phyloP scores from a whole-genome alignment of 1,140 invertebrate genomes.

The Ditylenchus dipsaci region DNA sequence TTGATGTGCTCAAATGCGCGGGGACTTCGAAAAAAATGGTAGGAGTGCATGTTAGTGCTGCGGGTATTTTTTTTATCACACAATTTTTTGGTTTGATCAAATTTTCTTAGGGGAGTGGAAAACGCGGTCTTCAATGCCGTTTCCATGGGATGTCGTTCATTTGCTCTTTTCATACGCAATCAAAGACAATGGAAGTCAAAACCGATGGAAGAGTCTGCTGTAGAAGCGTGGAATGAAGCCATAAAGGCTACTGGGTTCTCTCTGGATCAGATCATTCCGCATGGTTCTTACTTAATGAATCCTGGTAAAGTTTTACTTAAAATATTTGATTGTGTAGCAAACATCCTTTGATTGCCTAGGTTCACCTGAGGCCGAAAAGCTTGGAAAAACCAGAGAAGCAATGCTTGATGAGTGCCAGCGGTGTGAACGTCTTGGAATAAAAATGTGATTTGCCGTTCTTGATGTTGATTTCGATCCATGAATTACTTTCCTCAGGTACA shows the following conservation, averaged over 20 bases:
- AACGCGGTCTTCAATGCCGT: constrained; percentile 45
- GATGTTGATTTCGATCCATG: not conserved
- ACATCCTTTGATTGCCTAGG: too few relatives aligned
- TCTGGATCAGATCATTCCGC: constrained; percentile 58
- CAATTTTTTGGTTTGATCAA: constrained; percentile 3
- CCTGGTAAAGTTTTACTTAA: constrained; percentile 59
- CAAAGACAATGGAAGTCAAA: constrained; percentile 62
- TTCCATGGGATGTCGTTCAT: constrained; percentile 59
- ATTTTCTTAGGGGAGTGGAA: constrained; percentile 36
- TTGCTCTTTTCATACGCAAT: constrained; percentile 62
- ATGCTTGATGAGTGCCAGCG: constrained; percentile 62
- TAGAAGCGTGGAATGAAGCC: constrained; percentile 58
- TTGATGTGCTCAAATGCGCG: too few relatives aligned
- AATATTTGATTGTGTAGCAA: too few relatives aligned
- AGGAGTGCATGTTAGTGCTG: constrained; percentile 59
- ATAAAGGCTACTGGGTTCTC: constrained; percentile 44
- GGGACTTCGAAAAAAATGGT: constrained; percentile 62
- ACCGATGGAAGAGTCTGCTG: constrained; percentile 59
- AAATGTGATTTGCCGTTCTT: constrained; percentile 7
- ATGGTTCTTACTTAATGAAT: constrained; percentile 64
- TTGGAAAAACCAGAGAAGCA: constrained; percentile 60
- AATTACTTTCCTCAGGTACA: not conserved
- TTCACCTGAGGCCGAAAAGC: constrained; percentile 59
- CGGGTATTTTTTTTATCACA: constrained; percentile 57
- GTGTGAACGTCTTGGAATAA: constrained; percentile 62